Conservation (phyloP, 2,797 vertebrate species). For the Leucoraja ocellata region DNA sequence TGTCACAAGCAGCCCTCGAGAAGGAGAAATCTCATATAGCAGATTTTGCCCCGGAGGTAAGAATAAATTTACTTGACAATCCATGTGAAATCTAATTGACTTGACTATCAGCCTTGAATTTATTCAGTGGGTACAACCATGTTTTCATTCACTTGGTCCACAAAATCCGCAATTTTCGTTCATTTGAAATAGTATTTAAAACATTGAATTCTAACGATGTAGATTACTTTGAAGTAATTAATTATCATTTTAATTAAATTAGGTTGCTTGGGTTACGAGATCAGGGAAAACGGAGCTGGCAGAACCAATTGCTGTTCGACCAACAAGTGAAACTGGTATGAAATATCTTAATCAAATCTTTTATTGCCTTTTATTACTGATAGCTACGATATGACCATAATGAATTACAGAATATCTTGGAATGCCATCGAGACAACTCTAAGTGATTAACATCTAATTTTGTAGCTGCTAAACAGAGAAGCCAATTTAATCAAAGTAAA, state of each 20-base stretch:
- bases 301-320: slow-evolving; percentile 90
- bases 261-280: slow-evolving; percentile 97
- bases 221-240: not conserved
- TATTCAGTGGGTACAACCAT: not conserved
- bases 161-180: not conserved
- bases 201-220: not conserved
- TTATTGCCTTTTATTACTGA: not conserved
- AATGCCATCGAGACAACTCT: not conserved
- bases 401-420: not conserved
- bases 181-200: not conserved
- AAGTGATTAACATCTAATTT: not conserved
- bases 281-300: slow-evolving; percentile 93
- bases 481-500: not conserved
- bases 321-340: slow-evolving; percentile 94
- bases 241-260: not conserved
- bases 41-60: slow-evolving; percentile 95
- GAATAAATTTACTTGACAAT: not conserved
- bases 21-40: slow-evolving; percentile 86
- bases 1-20: slow-evolving; percentile 89
- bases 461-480: not conserved
- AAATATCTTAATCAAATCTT: not conserved
- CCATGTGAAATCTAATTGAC: not conserved
- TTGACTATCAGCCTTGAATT: not conserved
- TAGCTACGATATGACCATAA: not conserved
- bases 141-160: not conserved